Base-by-base conservation (phyloP, 30 jellyfish, hydroid and myxozoan genomes). In the Cassiopea andromeda region DNA sequence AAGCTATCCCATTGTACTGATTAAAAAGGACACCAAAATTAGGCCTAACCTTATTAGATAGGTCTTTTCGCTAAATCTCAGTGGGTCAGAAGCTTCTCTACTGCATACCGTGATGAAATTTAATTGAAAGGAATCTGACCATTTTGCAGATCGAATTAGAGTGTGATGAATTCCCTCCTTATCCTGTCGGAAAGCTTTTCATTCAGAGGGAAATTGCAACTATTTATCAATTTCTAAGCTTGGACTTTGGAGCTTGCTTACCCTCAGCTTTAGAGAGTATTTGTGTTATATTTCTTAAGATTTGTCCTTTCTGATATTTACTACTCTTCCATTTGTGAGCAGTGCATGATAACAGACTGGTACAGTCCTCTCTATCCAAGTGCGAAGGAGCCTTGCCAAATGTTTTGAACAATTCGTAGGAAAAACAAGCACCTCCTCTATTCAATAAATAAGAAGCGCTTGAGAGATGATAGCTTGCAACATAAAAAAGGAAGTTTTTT, bases 1-100 rank as follows among this genome's bases (percentile, higher is more conserved):
- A 83, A 83, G 70, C 91, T 84, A 83, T 69, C 2, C 46, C 91
- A 83, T 83, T 83, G 91, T 83, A 38, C 12, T 48, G n/a, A 13
- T 59, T 43, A 83, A 19, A 72, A 18, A 49, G 44, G n/a, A 18
- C 84, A 43, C 60, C 60, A 78, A 71, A 71, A 69, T 58, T 54
- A 71, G 80, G 80, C 47, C 48, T 70, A 83, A 83, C 61, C 91
- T 84, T 60, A 83, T 83, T 69, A 83, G 73, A 19, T 75, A 18
- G 84, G 68, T 68, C 50, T 75, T 48, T 48, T 59, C 50, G 73
- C 73, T 4, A 61, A 3, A 2, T 61, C 73, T 61, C 73, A 13
- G 73, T 17, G 73, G 73, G 73, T 61, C 73, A 17, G 43, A 61
- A 61, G 73, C 19, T 5, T 57, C 12, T 57, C 68, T 5, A 57